Conservation (phyloP, 2,113 vertebrate genomes). For the Mustela lutreola region DNA sequence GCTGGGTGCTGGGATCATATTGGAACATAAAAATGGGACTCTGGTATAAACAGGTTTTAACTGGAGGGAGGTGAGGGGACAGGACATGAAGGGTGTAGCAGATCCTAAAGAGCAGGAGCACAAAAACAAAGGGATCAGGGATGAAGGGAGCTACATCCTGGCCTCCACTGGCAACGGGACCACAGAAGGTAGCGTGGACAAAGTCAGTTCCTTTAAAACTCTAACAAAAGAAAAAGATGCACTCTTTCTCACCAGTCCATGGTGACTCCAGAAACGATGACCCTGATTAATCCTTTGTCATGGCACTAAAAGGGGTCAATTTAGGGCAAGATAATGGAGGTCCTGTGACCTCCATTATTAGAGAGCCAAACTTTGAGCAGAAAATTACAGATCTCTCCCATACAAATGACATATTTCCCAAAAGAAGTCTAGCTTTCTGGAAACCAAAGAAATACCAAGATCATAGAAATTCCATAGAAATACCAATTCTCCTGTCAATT, state of each 20-base stretch:
- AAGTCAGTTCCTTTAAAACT: slow-evolving; percentile 34
- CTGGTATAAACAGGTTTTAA: neutral
- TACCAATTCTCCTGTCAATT: slow-evolving; percentile 54
- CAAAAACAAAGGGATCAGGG: neutral
- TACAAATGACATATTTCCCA: slow-evolving; percentile 68
- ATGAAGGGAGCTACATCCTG: neutral
- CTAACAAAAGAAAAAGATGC: neutral
- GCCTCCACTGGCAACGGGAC: neutral
- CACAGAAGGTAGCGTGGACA: neutral
- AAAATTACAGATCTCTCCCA: slow-evolving; percentile 75
- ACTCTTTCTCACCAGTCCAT: neutral
- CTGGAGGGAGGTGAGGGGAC: neutral
- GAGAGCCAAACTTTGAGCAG: slow-evolving; percentile 67
- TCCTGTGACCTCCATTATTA: slow-evolving; percentile 68
- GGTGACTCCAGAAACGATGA: neutral
- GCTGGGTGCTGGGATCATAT: neutral
- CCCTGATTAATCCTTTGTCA: slow-evolving; percentile 74
- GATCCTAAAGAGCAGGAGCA: neutral
- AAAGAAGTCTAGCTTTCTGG: slow-evolving; percentile 68
- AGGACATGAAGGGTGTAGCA: neutral
- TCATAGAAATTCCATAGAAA: slow-evolving; percentile 45
- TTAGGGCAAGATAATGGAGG: slow-evolving; percentile 74
- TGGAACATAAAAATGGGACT: neutral
- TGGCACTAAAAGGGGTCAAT: slow-evolving; percentile 78
- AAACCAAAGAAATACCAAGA: slow-evolving; percentile 64